Percentiles rank a stretch among this genome's conserved stretches.
Conservation (phyloP, 1,140 invertebrate species). For the Harpegnathos saltator region DNA sequence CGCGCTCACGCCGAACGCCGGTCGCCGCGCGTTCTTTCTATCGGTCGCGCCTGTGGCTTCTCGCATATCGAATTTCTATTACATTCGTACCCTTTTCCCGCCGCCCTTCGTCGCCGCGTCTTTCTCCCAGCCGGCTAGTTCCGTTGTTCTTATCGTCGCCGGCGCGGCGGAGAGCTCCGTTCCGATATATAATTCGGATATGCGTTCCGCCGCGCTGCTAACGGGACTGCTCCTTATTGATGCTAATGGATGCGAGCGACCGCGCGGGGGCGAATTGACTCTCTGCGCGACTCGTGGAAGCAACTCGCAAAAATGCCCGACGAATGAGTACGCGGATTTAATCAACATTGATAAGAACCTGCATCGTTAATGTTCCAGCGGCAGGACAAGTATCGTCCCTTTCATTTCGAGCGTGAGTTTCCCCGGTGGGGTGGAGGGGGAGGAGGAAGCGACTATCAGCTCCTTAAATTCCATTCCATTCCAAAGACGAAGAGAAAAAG, state of each 20-base stretch:
- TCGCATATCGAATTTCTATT: slow-evolving; percentile 60
- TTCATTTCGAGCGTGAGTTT: background rate
- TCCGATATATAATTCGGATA: slow-evolving; percentile 26
- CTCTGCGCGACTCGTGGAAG: too few species aligned
- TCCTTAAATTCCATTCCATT: too few species aligned
- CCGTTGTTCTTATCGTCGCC: background rate
- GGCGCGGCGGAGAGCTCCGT: slow-evolving; percentile 9
- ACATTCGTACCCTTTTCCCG: slow-evolving; percentile 32
- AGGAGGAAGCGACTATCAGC: too few species aligned
- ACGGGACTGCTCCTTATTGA: background rate
- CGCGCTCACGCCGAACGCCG: too few species aligned
- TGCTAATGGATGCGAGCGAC: slow-evolving; percentile 6
- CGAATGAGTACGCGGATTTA: background rate
- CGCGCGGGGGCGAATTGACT: background rate
- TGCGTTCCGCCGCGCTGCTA: background rate
- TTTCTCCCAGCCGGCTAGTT: too few species aligned
- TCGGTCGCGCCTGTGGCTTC: slow-evolving; percentile 20
- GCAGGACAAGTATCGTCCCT: background rate
- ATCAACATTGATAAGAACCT: background rate
- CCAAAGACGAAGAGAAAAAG: background rate
- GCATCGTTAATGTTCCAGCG: background rate
- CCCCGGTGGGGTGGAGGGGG: too few species aligned
- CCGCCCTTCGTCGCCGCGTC: background rate
- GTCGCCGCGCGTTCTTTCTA: slow-evolving; percentile 11
- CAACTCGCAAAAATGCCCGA: background rate